These are phyloP conservation scores for Glaucidium brasilianum DNA, from an alignment of 2,113 vertebrate species.

Conservation along the genomic window DNA sequence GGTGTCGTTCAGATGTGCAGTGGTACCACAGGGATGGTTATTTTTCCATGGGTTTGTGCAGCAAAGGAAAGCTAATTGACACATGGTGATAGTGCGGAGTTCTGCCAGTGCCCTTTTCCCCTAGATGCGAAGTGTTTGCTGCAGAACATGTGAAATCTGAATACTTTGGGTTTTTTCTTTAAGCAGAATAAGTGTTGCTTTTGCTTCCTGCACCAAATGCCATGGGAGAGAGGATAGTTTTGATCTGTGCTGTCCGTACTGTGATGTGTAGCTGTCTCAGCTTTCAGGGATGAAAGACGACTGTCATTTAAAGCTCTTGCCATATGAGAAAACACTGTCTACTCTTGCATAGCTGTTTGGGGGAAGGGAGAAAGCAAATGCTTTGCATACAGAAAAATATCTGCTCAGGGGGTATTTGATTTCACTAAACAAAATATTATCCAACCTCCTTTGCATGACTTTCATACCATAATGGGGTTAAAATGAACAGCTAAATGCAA, in stretches of 20 bases:
- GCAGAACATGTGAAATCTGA: neutral
- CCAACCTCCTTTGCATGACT: neutral
- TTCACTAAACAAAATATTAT: slow-evolving; percentile 53
- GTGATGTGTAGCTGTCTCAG: neutral
- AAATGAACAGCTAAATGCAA: slow-evolving; percentile 6
- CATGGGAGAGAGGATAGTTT: neutral
- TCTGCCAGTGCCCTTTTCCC: neutral
- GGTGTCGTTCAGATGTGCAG: accelerated
- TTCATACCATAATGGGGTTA: neutral
- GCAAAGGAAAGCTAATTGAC: neutral
- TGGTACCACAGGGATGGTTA: neutral
- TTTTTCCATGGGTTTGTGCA: neutral
- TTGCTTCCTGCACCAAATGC: slow-evolving; percentile 5
- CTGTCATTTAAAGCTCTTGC: neutral
- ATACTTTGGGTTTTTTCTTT: neutral
- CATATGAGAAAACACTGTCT: neutral
- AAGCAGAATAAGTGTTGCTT: neutral
- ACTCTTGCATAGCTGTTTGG: neutral
- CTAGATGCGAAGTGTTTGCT: neutral
- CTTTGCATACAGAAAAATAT: slow-evolving; percentile 16
- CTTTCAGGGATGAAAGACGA: slow-evolving; percentile 11
- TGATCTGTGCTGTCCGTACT: neutral
- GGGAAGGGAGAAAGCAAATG: neutral
- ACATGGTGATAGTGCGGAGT: neutral
- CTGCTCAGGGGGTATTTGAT: neutral